Evolutionary conservation across 2,797 vertebrate species (phyloP).

Genomic region (Amblyraja radiata): DNA sequence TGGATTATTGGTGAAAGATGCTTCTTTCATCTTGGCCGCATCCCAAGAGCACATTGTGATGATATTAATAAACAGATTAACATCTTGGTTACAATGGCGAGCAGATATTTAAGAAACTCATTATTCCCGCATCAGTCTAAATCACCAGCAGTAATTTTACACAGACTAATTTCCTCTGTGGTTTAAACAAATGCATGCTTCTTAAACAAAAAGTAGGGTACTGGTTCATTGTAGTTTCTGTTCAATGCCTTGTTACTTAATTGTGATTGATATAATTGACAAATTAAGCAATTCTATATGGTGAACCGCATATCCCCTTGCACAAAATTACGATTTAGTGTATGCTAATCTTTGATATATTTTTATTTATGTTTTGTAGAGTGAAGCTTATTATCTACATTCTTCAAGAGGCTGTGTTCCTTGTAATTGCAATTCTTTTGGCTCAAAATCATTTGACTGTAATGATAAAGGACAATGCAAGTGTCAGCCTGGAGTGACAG

Average conservation of each 20-base stretch:
- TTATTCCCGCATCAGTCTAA: background rate
- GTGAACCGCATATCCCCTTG: too few relatives aligned
- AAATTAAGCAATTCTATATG: background rate
- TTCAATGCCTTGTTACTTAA: background rate
- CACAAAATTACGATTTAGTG: background rate
- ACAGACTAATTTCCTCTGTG: background rate
- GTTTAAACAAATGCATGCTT: background rate
- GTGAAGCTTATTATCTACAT: conserved; percentile 69
- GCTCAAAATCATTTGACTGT: conserved; percentile 94
- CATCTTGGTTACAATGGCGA: background rate
- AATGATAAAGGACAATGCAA: conserved; percentile 79
- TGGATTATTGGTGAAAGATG: too few relatives aligned
- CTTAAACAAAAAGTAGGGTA: background rate
- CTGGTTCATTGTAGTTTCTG: background rate
- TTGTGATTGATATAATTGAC: background rate
- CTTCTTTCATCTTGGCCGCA: too few relatives aligned
- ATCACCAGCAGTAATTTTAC: background rate
- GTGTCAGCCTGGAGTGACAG: conserved; percentile 85
- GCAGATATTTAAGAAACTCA: background rate
- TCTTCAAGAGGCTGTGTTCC: conserved; percentile 72
- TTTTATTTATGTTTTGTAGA: conserved; percentile 51
- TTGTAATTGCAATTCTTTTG: conserved; percentile 93
- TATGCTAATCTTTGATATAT: background rate
- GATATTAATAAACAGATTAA: background rate
- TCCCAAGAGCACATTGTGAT: background rate